phyloP scores from a whole-genome alignment of 2,888 invertebrate species.

The Lobophora halterata region DNA sequence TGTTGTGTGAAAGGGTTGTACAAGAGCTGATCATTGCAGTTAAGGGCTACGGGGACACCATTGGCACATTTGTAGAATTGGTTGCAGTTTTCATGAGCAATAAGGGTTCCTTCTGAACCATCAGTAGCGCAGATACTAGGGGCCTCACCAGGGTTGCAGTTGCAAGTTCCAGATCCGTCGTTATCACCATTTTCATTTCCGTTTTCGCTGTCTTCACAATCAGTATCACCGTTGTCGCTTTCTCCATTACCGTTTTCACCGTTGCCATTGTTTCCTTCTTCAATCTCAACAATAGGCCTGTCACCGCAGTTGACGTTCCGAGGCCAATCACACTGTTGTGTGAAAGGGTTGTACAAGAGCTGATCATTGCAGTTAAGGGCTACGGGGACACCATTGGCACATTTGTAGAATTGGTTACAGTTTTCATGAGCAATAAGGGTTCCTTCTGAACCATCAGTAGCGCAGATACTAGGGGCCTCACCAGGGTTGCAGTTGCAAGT shows the following conservation, averaged over 20 bases:
- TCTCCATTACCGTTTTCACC: constrained; percentile 8
- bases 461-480: constrained; percentile 23
- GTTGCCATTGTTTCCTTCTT: constrained; percentile 7
- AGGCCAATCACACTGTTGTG: constrained; percentile 32
- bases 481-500: constrained; percentile 28
- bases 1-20: constrained; percentile 38
- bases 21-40: constrained; percentile 34
- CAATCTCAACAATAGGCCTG: constrained; percentile 2
- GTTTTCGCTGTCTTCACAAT: background rate
- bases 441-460: constrained; percentile 30
- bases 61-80: constrained; percentile 43
- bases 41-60: constrained; percentile 36
- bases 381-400: constrained; percentile 32
- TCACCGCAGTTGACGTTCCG: constrained; percentile 25
- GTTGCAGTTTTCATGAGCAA: constrained; percentile 48
- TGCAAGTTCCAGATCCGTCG: constrained; percentile 30
- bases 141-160: constrained; percentile 42
- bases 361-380: constrained; percentile 29
- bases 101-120: constrained; percentile 37
- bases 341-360: constrained; percentile 28
- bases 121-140: constrained; percentile 39
- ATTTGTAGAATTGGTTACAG: constrained; percentile 41
- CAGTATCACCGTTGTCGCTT: constrained; percentile 2
- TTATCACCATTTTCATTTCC: constrained; percentile 7
- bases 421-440: constrained; percentile 40